Evolutionary conservation across 1,140 invertebrate genomes (phyloP), one percentile per base, ranked within the genome.

Genomic region (Scaptomyza hsui): DNA sequence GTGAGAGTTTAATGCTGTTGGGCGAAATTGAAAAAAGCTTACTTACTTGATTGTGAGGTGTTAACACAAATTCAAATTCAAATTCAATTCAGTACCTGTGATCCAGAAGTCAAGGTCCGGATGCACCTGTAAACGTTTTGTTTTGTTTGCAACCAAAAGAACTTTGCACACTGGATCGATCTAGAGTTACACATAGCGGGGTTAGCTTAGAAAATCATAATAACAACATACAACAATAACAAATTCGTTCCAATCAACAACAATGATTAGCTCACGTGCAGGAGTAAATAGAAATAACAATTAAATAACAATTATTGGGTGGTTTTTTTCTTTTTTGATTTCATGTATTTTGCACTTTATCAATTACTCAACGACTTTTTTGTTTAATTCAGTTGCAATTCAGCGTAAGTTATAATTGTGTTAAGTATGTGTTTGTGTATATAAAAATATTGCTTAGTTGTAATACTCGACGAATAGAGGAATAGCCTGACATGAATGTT

Each of bases 101-200:
- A 41, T 56, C 62, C 60, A 29, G 6, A 18, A 10, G 21, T 57
- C 24, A 3, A 13, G 10, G 10, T 29, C 55, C 65, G 26, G 13
- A n/a, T 37, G 45, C 13, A 75, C 65, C 78, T 86, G 78, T 77
- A 88, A 86, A 82, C 61, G 62, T 42, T 65, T 67, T 48, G 56
- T 68, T 29, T 55, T 74, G 48, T 75, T 85, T 75, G 81, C 81
- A 86, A 86, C 82, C 81, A 86, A 86, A 88, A 88, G 82, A 88
- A 78, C 56, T 64, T 51, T 64, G 68, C 52, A 57, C 51, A 71
- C 26, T 69, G 47, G 41, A 32, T 16, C 47, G 41, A 45, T 18
- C 39, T 56, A 64, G 44, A 56, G 51, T 56, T 44, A 56, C 52
- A 64, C 52, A 57, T 64, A 51, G 68, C 52, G 49, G 32, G 47